phyloP scores from a whole-genome alignment of 1,140 invertebrate genomes.

The Lepidurus apus region DNA sequence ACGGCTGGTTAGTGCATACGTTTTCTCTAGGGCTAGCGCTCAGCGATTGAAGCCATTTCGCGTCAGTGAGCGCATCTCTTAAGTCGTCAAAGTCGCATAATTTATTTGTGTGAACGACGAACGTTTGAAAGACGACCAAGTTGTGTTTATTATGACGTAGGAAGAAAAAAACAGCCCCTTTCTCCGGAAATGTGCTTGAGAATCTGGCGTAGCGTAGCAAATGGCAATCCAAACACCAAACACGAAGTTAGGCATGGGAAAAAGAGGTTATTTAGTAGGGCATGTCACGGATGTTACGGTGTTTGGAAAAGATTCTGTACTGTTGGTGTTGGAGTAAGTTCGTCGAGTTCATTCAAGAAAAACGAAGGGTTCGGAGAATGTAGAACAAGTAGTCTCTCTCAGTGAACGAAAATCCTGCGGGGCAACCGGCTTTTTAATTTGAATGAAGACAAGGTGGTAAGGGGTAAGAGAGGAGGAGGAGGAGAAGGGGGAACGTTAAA shows the following conservation, averaged over 20 bases:
- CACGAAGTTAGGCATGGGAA: background rate
- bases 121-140: background rate
- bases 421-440: slow-evolving; percentile 1
- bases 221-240: slow-evolving; percentile 3
- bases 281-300: background rate
- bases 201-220: background rate
- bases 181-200: background rate
- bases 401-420: background rate
- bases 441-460: background rate
- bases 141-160: background rate
- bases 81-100: background rate
- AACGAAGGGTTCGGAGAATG: background rate
- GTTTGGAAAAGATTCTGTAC: background rate
- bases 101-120: background rate
- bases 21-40: too few relatives aligned
- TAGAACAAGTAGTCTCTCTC: background rate
- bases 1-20: too few relatives aligned
- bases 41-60: background rate
- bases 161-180: background rate
- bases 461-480: background rate
- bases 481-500: background rate
- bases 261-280: background rate
- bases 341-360: background rate
- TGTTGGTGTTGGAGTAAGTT: background rate
- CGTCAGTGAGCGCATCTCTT: background rate